These are phyloP conservation scores for Catharus bicknelli DNA, from an alignment of 2,113 vertebrate genomes.

Conservation along the genomic window DNA sequence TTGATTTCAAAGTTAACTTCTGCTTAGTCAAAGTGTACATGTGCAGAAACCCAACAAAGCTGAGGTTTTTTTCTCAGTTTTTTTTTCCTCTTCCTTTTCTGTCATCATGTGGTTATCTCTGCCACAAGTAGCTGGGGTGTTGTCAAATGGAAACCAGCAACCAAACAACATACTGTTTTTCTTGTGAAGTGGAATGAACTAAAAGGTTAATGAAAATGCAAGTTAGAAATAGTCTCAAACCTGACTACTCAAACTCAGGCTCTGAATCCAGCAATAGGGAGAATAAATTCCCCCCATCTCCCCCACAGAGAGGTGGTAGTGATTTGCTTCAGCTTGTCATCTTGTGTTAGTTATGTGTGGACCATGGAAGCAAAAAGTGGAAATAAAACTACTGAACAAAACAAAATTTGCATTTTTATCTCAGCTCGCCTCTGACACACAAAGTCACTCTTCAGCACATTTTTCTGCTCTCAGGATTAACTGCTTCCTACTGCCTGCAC, in stretches of 20 bases:
- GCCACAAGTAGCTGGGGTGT: background rate
- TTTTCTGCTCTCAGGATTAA: background rate
- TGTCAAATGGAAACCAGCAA: background rate
- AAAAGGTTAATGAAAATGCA: background rate
- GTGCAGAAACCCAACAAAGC: rapidly evolving
- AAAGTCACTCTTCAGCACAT: background rate
- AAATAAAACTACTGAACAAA: background rate
- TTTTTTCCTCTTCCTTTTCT: background rate
- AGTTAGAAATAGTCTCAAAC: background rate
- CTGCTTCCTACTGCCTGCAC: background rate
- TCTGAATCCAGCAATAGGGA: background rate
- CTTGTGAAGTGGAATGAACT: background rate
- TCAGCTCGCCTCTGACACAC: background rate
- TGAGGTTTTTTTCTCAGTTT: background rate
- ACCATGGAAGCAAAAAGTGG: background rate
- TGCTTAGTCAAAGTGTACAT: background rate
- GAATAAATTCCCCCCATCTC: background rate
- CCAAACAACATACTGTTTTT: background rate
- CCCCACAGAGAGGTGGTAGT: background rate
- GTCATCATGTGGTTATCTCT: background rate
- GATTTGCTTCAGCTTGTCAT: background rate
- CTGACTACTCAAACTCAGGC: background rate
- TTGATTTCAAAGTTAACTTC: background rate
- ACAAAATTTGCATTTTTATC: background rate
- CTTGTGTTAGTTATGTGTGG: background rate